These are phyloP conservation scores for Papilio machaon DNA, from an alignment of 1,140 invertebrate genomes.

Conservation along the genomic window DNA sequence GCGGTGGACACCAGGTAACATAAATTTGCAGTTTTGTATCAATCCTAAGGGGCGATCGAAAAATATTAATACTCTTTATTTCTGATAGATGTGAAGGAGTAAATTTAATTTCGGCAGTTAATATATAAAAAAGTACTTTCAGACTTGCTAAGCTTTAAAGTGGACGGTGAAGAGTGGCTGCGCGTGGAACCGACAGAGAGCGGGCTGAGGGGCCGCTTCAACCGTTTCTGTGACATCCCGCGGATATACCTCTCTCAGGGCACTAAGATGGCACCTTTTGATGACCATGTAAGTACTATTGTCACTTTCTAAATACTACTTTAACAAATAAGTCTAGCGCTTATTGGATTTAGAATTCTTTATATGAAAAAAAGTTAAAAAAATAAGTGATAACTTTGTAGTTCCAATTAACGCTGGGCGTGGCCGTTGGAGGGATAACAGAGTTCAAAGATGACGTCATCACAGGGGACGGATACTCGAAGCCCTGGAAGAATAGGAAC, in stretches of 20 bases:
- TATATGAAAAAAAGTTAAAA: no score
- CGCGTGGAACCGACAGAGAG: conserved; percentile 65
- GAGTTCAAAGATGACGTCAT: conserved; percentile 82
- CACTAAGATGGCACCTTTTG: conserved; percentile 86
- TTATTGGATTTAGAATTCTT: neutral
- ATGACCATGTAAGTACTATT: conserved; percentile 84
- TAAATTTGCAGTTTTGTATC: neutral
- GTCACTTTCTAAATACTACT: neutral
- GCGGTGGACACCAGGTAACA: conserved; percentile 83
- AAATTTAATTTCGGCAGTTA: no score
- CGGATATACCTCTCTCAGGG: conserved; percentile 62
- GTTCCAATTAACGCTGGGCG: conserved; percentile 88
- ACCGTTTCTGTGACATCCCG: conserved; percentile 47
- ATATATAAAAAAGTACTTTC: conserved; percentile 18
- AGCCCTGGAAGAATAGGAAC: conserved; percentile 87
- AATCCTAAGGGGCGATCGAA: neutral
- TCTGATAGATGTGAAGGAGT: neutral
- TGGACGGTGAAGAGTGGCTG: conserved; percentile 82
- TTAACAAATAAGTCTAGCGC: neutral
- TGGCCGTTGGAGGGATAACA: conserved; percentile 88
- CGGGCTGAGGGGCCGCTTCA: conserved; percentile 47
- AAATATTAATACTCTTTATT: neutral
- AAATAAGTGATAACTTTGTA: conserved; percentile 58
- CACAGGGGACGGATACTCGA: conserved; percentile 62
- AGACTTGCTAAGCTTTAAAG: conserved; percentile 73